phyloP scores from a whole-genome alignment of 2,888 invertebrate species.

The Noctua janthe region DNA sequence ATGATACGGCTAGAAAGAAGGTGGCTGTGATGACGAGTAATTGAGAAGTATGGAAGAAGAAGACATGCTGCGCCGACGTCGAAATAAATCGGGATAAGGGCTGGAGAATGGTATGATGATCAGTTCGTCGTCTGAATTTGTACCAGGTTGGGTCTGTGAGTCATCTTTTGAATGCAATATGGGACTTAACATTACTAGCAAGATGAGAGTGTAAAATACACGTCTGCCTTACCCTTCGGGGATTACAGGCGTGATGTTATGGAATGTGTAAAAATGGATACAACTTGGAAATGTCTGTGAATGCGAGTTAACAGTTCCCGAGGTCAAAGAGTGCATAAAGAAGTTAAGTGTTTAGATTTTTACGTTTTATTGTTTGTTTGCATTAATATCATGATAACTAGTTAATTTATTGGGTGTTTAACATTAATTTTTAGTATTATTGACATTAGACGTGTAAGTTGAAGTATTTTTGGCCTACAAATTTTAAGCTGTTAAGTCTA shows the following conservation, averaged over 20 bases:
- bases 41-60: too few relatives aligned
- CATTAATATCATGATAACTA: not conserved
- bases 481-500: not conserved
- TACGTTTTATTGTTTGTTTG: not conserved
- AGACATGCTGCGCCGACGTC: too few relatives aligned
- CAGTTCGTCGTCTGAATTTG: not conserved
- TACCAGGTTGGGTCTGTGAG: not conserved
- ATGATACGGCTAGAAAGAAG: too few relatives aligned
- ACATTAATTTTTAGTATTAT: not conserved
- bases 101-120: too few relatives aligned
- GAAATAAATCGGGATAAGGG: too few relatives aligned
- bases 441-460: not conserved
- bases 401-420: not conserved
- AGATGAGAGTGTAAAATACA: not conserved
- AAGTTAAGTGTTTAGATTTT: not conserved
- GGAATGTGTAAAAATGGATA: not conserved
- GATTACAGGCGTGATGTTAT: not conserved
- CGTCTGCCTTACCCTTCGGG: not conserved
- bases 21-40: too few relatives aligned
- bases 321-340: slow-evolving; percentile 8
- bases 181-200: not conserved
- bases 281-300: not conserved
- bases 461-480: too few relatives aligned
- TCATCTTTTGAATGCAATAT: not conserved
- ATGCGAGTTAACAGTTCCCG: not conserved